phyloP scores from a whole-genome alignment of 1,140 invertebrate genomes.

The Aphaenogaster rudis region DNA sequence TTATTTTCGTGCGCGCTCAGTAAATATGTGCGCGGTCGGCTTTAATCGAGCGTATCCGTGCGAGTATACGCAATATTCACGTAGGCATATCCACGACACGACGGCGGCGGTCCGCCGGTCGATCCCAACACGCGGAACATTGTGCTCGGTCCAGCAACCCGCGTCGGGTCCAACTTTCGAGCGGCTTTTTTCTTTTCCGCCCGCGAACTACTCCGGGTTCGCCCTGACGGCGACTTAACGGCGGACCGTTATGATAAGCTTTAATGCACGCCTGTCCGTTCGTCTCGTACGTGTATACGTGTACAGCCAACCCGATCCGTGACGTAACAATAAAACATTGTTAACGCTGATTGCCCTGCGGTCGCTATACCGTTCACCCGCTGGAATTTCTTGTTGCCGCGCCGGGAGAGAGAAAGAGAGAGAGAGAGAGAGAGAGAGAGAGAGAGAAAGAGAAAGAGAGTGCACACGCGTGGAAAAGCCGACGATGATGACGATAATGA shows the following conservation, averaged over 20 bases:
- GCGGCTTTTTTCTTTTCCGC: constrained; percentile 50
- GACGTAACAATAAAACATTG: constrained; percentile 87
- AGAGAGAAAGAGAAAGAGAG: not conserved
- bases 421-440: constrained; percentile 10
- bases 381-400: constrained; percentile 76
- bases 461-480: constrained; percentile 62
- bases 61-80: constrained; percentile 4
- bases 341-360: constrained; percentile 85
- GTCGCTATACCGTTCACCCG: constrained; percentile 79
- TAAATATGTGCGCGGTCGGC: constrained; percentile 35
- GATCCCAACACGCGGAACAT: constrained; percentile 27
- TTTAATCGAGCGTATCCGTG: constrained; percentile 54
- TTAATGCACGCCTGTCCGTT: constrained; percentile 84
- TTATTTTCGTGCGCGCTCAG: constrained; percentile 48
- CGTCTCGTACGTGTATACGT: constrained; percentile 73
- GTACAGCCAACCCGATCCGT: constrained; percentile 78
- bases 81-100: constrained; percentile 19
- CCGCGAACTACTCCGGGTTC: constrained; percentile 57
- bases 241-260: constrained; percentile 84
- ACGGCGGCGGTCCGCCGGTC: not conserved
- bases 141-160: constrained; percentile 40
- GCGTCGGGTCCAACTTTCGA: constrained; percentile 66
- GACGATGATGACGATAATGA: constrained; percentile 73
- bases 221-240: constrained; percentile 75
- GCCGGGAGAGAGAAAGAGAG: constrained; percentile 11